Evolutionary conservation across 2,888 invertebrate species (phyloP), one percentile per base, ranked within the genome.

Genomic region (Pterobdella sp.): DNA sequence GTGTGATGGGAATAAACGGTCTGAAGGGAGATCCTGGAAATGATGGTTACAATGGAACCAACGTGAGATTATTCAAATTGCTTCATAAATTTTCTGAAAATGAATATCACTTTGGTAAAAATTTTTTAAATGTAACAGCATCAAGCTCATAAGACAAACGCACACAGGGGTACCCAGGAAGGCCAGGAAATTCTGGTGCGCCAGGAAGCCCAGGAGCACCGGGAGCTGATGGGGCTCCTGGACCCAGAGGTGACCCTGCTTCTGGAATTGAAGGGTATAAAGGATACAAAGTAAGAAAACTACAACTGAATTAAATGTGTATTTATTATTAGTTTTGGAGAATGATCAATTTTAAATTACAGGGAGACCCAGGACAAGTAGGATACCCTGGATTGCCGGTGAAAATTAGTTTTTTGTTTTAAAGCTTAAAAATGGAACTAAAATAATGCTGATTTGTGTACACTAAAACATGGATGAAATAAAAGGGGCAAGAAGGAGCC

Each of bases 141-240:
- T n/a, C n/a, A n/a, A n/a, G 18, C 42, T 18, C 7, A 42, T 14
- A 42, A 18, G 42, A 42, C 42, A 18, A 42, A 42, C 42, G 18
- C 42, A 42, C 7, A 42, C 67, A 76, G 76, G 76, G 76, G 35
- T 68, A 65, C 3, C 75, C 74, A n/a, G 76, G 76, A 2, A 72
- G 74, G 1, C 84, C 87, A 49, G 94, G 94, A 56, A 85, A 88
- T 0, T 80, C 86, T 77, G 94, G 92, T 56, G 85, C 88, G 1
- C 84, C 87, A 31, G 94, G 94, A 69, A 84, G 92, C 73, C 92
- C 93, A 79, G 94, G 94, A 0, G 94, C 93, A 80, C 92, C 93
- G 82, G 95, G 94, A 74, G 89, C 91, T 22, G 91, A 92, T 84
- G 93, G 92, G 14, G 29, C 29, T 2, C 26, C 14, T 22, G 60